Base-by-base conservation (phyloP, 2,113 vertebrate genomes). In the Corvus hawaiiensis region DNA sequence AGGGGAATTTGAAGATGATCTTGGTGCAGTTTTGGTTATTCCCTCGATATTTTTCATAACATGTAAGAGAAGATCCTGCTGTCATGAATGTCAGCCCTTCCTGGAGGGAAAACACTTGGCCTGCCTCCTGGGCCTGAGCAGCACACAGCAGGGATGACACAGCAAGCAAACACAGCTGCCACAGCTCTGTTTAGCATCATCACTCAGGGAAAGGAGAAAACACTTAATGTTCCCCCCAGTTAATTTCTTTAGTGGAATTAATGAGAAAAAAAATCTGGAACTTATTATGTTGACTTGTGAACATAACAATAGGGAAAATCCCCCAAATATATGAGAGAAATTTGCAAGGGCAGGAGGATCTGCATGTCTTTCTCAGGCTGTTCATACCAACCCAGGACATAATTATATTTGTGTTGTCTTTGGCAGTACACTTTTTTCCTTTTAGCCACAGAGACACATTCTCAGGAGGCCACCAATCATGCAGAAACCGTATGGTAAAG, bases 391-490 rank as follows among this genome's bases (percentile, higher is more conserved):
- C 21, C n/a, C 43, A 43, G 27, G 46, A 54, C 43, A 84, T 86
- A 86, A 93, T 66, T 92, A 73, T 73, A 83, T 91, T 74, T 82
- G 72, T 92, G 80, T 90, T 94, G 84, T 80, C 59, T 77, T 95
- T 94, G 79, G 85, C 90, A 92, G 51, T 48, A 59, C 11, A 10
- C 3, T 66, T 92, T 93, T 94, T 88, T 71, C 35, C 64, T 68
- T 86, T 84, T 74, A 86, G 85, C 88, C 87, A 85, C 81, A 96
- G 43, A 94, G 44, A 30, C 48, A 58, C 58, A 79, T 89, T 95
- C 89, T 91, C 91, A 73, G 67, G 66, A 88, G 87, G 78, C 83
- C 85, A 92, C 95, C 90, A 85, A 63, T 84, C 61, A 39, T 30
- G 76, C 75, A 91, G 79, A 86, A 92, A 80, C 46, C 7, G 0